A percentile compares a stretch with the other conserved stretches of the same genome.
phyloP scores from a whole-genome alignment of 2,113 vertebrate species.

The Ciconia maguari region DNA sequence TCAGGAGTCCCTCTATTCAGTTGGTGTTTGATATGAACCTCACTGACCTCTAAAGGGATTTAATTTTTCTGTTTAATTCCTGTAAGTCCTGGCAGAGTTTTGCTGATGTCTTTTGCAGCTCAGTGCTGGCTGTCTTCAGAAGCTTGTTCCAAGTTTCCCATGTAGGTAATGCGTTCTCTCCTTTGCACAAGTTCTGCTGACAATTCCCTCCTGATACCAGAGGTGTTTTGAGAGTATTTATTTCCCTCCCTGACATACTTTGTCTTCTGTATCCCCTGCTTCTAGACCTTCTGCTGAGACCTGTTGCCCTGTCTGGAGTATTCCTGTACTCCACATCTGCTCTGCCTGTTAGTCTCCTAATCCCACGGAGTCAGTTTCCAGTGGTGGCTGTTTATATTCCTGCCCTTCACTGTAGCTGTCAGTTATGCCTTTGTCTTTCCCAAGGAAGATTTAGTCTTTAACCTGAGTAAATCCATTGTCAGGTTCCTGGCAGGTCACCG shows the following conservation, averaged over 20 bases:
- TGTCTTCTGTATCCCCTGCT: neutral
- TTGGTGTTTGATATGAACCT: neutral
- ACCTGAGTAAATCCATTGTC: neutral
- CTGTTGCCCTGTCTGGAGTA: neutral
- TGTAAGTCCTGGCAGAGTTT: neutral
- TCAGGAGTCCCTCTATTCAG: neutral
- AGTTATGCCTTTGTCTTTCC: neutral
- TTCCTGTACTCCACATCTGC: neutral
- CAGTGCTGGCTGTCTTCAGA: neutral
- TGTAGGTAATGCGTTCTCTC: neutral
- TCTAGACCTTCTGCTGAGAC: neutral
- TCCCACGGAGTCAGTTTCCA: neutral
- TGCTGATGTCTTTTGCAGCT: neutral
- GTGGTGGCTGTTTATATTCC: neutral
- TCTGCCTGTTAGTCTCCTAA: neutral
- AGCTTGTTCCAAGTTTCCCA: neutral
- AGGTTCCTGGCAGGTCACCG: neutral
- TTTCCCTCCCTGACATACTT: neutral
- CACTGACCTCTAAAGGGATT: neutral
- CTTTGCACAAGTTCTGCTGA: neutral
- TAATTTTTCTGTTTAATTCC: neutral
- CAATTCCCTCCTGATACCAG: neutral
- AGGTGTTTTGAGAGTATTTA: neutral
- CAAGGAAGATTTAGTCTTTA: neutral
- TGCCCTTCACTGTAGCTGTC: neutral